Conservation (phyloP, 2,888 invertebrate species). For the Crossocerus cetratus region DNA sequence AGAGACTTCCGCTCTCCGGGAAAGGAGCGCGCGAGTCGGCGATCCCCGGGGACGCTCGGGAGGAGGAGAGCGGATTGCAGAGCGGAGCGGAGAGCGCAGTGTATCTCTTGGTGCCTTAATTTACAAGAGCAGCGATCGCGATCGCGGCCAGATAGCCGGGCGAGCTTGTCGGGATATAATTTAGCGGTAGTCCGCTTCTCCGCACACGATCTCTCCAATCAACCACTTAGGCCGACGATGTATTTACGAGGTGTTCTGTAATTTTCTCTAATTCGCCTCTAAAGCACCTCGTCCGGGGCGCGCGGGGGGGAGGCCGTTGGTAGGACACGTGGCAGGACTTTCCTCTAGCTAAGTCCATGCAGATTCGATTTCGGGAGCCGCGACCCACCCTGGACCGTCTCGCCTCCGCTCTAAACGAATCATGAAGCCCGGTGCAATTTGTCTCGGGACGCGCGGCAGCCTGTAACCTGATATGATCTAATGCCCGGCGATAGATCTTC, state of each 20-base stretch:
- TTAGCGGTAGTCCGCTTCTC: conserved; percentile 74
- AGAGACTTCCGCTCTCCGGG: conserved; percentile 4
- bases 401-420: not conserved
- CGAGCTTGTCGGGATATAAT: conserved; percentile 73
- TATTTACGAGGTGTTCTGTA: conserved; percentile 77
- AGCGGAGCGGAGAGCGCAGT: conserved; percentile 7
- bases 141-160: conserved; percentile 66
- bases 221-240: conserved; percentile 76
- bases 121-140: conserved; percentile 56
- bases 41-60: conserved; percentile 30
- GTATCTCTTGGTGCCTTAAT: conserved; percentile 55
- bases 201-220: conserved; percentile 72
- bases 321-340: conserved; percentile 28
- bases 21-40: conserved; percentile 28
- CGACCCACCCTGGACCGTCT: not conserved
- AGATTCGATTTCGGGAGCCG: conserved; percentile 8
- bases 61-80: conserved; percentile 6
- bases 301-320: not conserved
- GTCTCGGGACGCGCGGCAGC: conserved; percentile 18
- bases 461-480: conserved; percentile 47
- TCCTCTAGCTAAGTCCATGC: conserved; percentile 19
- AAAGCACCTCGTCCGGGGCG: conserved; percentile 14
- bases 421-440: conserved; percentile 17
- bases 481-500: conserved; percentile 54
- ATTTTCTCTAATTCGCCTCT: conserved; percentile 74